Evolutionary conservation across 2,797 vertebrate species (phyloP), one percentile per base, ranked within the genome.

Genomic region (Myiothlypis coronata): DNA sequence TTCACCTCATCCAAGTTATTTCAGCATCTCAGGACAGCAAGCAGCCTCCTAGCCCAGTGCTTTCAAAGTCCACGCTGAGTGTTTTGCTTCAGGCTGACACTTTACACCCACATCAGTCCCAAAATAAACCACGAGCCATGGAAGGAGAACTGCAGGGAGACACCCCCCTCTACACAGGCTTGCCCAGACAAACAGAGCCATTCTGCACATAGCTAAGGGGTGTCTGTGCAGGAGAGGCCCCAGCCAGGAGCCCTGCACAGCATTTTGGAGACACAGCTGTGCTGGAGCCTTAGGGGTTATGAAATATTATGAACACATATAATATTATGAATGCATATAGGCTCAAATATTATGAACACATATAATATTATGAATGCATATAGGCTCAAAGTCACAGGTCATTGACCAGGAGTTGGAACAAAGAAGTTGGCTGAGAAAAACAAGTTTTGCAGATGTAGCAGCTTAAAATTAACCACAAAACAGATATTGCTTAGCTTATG

Each of bases 231-330:
- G 50, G 32, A 78, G 24, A 50, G 43, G 65, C 34, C 0, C 0
- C 27, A 78, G 70, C 1, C 5, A 72, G 43, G n/a, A 53, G 85
- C 41, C 72, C 72, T 35, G 30, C 37, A 12, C 24, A 26, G 83
- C 82, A 79, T 59, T 89, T 39, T 69, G 75, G 50, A 18, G 28
- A 77, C 49, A 60, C 76, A 92, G 89, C 53, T 89, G 83, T 39
- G 37, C 37, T 39, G 37, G 6, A 39, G 37, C 12, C 37, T 39
- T 39, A 39, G 37, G 12, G 10, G 12, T 39, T 39, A 39, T 39
- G 37, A 39, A 39, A 39, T 39, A 39, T 39, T 39, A 39, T 39
- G 37, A 39, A 39, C 12, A 12, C 35, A 35, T 35, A 35, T 35
- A 35, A 35, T 35, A 35, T 35, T 35, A 35, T 35, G 35, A 35